phyloP scores from a whole-genome alignment of 1,140 invertebrate species.

The Aradophagus sp. region DNA sequence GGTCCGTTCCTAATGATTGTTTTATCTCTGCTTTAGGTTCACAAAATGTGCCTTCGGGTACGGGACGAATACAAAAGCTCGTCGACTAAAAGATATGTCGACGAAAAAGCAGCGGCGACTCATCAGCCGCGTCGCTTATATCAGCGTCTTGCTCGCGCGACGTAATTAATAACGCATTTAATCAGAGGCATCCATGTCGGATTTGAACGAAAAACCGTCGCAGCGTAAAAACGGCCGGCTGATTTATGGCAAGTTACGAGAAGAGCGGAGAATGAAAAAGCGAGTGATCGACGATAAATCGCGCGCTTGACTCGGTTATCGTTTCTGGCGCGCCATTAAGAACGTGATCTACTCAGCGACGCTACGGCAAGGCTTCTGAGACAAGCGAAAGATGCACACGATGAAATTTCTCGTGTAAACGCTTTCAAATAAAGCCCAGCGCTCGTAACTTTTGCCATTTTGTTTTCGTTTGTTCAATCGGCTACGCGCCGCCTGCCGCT shows the following conservation, averaged over 20 bases:
- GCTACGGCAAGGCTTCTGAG: constrained; percentile 45
- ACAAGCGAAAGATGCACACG: constrained; percentile 57
- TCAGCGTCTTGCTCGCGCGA: constrained; percentile 63
- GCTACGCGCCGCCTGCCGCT: constrained; percentile 15
- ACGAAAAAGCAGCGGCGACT: constrained; percentile 59
- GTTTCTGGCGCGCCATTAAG: constrained; percentile 65
- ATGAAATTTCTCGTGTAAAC: constrained; percentile 59
- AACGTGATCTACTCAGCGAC: constrained; percentile 58
- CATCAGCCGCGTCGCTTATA: constrained; percentile 62
- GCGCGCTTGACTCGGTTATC: constrained; percentile 67
- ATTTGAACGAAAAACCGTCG: constrained; percentile 56
- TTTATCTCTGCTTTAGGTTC: no score
- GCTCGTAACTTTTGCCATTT: constrained; percentile 56
- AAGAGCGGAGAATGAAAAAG: constrained; percentile 51
- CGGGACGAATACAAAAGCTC: constrained; percentile 24
- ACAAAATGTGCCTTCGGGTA: constrained; percentile 17
- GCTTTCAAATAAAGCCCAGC: constrained; percentile 49
- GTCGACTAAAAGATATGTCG: constrained; percentile 54
- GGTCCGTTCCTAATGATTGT: no score
- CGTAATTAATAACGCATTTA: constrained; percentile 72
- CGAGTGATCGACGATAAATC: constrained; percentile 68
- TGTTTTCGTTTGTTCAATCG: constrained; percentile 55
- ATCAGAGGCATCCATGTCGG: constrained; percentile 61
- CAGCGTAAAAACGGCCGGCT: constrained; percentile 62
- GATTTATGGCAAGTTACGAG: constrained; percentile 67